Base-by-base conservation (phyloP, 2,888 invertebrate genomes). In the Drosophila melanosoma region DNA sequence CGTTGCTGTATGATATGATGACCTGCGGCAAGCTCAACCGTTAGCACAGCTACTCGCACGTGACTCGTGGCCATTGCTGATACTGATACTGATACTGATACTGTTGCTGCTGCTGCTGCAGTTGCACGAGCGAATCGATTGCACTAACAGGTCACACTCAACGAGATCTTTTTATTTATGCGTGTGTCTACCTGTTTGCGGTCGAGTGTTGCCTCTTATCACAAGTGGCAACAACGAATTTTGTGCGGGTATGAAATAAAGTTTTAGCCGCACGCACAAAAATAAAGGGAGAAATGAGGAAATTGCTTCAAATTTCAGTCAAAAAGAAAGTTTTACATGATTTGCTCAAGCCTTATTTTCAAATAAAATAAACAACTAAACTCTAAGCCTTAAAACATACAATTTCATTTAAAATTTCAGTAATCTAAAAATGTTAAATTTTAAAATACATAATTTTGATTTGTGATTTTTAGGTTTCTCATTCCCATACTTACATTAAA, bases 101-200 rank as follows among this genome's bases (percentile, higher is more conserved):
- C 45, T 23, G 45, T 1, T 15, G 4, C 15, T 23, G 45, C 1
- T 45, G 17, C 42, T 42, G 67, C 12, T 67, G 64, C 17, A 20
- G 65, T 29, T 65, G 66, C 66, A 67, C 69, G 54, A 67, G 10
- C 69, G 67, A 48, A 54, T 69, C 57, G 69, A 35, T 49, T 56
- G 56, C 67, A 49, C 23, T 32, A 10, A 33, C 53, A 53, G 17
- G 35, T 20, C 68, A 23, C 35, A 35, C 17, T 23, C 33, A 29
- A 23, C 53, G 10, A 20, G 32, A 29, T 20, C 32, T 15, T 32
- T 11, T 15, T 20, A 33, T 53, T 10, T 33, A 5, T 32, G 36
- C 17, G 15, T 49, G 48, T 23, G 17, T 11, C 26, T 20, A 26
- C 26, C 1, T 26, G 5, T 26, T 26, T 35, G 2, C 17, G 23